These are phyloP conservation scores for Caenorhabditis sp. DNA, from an alignment of 2,888 invertebrate species.

Conservation along the genomic window DNA sequence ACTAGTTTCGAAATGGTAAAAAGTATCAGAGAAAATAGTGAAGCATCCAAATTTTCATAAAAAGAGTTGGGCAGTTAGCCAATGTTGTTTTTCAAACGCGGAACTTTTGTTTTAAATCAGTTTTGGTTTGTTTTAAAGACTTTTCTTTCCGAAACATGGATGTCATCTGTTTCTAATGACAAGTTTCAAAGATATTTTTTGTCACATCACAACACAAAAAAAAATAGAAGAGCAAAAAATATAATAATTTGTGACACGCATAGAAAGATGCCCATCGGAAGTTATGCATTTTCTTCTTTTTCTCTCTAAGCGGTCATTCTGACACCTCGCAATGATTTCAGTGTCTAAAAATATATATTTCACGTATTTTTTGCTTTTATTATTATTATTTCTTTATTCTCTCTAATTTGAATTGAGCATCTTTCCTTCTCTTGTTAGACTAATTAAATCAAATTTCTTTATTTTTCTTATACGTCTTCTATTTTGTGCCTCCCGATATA, in stretches of 20 bases:
- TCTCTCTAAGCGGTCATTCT: neutral
- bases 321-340: neutral
- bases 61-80: too few species aligned
- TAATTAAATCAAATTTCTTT: slow-evolving; percentile 1
- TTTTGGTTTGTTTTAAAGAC: too few species aligned
- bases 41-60: too few species aligned
- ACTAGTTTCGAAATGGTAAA: too few species aligned
- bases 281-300: neutral
- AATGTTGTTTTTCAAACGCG: too few species aligned
- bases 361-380: neutral
- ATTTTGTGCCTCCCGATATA: too few species aligned
- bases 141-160: too few species aligned
- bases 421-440: neutral
- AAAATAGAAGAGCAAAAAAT: neutral
- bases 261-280: neutral
- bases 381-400: neutral
- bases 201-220: neutral
- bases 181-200: too few species aligned
- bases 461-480: neutral
- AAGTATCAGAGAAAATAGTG: too few species aligned
- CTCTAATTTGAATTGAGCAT: neutral
- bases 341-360: neutral
- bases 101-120: too few species aligned
- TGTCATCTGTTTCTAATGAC: too few species aligned
- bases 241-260: neutral